These are phyloP conservation scores for Apis dorsata DNA, from an alignment of 1,140 invertebrate species.

Conservation along the genomic window DNA sequence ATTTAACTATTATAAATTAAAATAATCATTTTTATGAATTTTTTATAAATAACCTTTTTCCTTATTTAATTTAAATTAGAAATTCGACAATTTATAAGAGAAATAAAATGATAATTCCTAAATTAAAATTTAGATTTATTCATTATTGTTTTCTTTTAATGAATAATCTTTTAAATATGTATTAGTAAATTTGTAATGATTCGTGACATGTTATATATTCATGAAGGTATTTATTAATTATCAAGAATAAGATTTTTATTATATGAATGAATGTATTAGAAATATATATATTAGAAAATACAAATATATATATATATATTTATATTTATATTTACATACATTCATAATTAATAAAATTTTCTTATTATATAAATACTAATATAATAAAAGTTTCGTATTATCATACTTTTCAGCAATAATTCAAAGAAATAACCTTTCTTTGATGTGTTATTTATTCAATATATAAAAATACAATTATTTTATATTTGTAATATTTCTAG, in stretches of 20 bases:
- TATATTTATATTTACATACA: background rate
- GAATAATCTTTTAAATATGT: conserved; percentile 16
- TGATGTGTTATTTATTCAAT: background rate
- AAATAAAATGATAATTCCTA: background rate
- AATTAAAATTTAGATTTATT: background rate
- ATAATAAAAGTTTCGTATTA: background rate
- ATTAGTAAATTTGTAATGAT: too few relatives aligned
- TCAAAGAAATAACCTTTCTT: background rate
- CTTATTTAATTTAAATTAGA: background rate
- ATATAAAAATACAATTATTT: background rate
- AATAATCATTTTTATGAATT: background rate
- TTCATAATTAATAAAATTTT: background rate
- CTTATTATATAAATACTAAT: background rate
- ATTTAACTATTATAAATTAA: background rate
- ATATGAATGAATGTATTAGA: background rate
- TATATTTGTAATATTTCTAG: conserved; percentile 10
- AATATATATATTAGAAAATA: background rate
- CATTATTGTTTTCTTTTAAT: background rate
- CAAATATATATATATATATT: background rate
- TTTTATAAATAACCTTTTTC: background rate
- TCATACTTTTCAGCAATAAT: background rate
- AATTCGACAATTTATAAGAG: background rate
- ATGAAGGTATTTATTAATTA: background rate
- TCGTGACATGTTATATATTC: background rate
- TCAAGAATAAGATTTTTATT: background rate